Percentiles rank a stretch among this genome's conserved stretches.
phyloP scores from a whole-genome alignment of 2,113 vertebrate genomes.

The Nothoprocta pentlandii region DNA sequence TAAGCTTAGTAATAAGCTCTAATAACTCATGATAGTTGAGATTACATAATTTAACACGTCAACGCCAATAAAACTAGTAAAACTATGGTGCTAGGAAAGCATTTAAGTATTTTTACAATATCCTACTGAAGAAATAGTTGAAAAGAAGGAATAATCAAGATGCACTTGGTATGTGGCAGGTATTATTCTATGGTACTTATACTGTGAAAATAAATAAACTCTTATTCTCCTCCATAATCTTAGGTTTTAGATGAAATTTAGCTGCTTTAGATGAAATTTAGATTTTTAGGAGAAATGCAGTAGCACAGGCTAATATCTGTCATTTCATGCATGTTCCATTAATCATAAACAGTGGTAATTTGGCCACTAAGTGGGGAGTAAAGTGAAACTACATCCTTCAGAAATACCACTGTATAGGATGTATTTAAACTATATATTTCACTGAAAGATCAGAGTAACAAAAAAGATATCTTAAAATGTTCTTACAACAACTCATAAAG shows the following conservation, averaged over 20 bases:
- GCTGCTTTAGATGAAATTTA: no score
- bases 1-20: not conserved
- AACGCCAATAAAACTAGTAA: not conserved
- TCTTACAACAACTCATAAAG: not conserved
- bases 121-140: not conserved
- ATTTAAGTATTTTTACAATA: not conserved
- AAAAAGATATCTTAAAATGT: not conserved
- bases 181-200: not conserved
- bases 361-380: not conserved
- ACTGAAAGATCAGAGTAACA: not conserved
- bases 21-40: constrained; percentile 3
- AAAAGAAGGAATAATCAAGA: not conserved
- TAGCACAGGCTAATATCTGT: not conserved
- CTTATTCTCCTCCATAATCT: not conserved
- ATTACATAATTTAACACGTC: not conserved
- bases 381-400: not conserved
- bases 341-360: not conserved
- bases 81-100: not conserved
- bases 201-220: not conserved
- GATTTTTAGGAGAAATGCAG: not conserved
- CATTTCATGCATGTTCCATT: not conserved
- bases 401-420: not conserved
- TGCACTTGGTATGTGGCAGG: not conserved
- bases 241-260: not conserved
- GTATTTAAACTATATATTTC: not conserved